Evolutionary conservation across 2,797 vertebrate genomes (phyloP).

Genomic region (Peromyscus eremicus): DNA sequence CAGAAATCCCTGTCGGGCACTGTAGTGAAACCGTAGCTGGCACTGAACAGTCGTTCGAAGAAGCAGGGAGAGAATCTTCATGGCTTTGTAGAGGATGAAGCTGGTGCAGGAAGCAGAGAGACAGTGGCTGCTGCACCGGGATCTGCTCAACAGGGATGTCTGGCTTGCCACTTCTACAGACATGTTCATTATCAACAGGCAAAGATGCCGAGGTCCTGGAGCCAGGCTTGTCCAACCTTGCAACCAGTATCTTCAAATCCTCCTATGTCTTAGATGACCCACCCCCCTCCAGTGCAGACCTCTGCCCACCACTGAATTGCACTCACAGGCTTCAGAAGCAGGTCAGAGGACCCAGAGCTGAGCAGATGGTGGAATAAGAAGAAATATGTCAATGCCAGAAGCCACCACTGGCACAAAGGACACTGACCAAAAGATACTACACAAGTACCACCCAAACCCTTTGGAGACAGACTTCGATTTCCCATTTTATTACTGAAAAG

Average conservation of each 20-base stretch:
- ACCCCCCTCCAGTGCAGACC: fast-evolving
- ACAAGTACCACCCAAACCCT: not conserved
- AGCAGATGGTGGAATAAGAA: not conserved
- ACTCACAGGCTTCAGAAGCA: not conserved
- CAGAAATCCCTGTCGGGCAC: not conserved
- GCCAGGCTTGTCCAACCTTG: not conserved
- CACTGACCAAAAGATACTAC: too few species aligned
- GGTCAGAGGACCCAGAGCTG: not conserved
- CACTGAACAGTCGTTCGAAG: not conserved
- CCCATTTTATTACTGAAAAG: constrained; percentile 18
- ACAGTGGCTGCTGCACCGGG: not conserved
- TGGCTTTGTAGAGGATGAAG: not conserved
- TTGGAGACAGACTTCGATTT: not conserved
- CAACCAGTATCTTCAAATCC: not conserved
- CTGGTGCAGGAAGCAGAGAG: not conserved
- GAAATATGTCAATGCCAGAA: not conserved
- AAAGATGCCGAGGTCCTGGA: not conserved
- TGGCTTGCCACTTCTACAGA: not conserved
- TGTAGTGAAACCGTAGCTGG: not conserved
- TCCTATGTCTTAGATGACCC: not conserved
- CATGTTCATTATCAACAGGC: not conserved
- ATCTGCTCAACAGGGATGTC: not conserved
- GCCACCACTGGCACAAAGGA: not conserved
- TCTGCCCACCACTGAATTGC: not conserved
- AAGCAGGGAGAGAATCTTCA: not conserved